These are phyloP conservation scores for Lymantria monacha DNA, from an alignment of 2,888 invertebrate genomes.

Conservation along the genomic window DNA sequence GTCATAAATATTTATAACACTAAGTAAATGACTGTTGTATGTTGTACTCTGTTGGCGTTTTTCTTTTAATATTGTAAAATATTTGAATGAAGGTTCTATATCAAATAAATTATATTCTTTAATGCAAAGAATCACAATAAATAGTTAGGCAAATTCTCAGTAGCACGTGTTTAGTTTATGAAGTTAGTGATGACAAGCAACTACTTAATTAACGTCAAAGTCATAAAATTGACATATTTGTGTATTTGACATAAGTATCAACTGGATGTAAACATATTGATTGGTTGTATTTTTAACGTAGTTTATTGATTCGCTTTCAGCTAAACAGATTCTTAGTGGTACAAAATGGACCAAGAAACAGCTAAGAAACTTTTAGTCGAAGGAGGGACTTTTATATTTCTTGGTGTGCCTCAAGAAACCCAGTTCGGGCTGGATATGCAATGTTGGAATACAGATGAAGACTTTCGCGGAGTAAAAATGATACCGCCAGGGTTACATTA, in stretches of 20 bases:
- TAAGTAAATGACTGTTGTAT: no score
- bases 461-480: conserved; percentile 98
- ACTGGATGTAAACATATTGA: conserved; percentile 59
- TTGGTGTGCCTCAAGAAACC: conserved; percentile 93
- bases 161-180: not conserved
- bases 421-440: conserved; percentile 97
- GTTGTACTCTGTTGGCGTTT: no score
- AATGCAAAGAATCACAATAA: not conserved
- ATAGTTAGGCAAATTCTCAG: not conserved
- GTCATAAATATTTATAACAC: no score
- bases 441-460: conserved; percentile 93
- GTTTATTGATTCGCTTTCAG: conserved; percentile 37
- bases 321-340: conserved; percentile 7
- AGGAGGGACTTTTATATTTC: conserved; percentile 91
- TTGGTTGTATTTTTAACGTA: conserved; percentile 43
- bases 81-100: no score
- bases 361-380: conserved; percentile 89
- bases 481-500: conserved; percentile 98
- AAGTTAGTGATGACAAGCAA: no score
- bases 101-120: no score
- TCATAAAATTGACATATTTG: not conserved
- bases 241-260: no score
- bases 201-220: not conserved
- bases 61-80: no score
- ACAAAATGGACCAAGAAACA: conserved; percentile 87